Evolutionary conservation across 2,113 vertebrate genomes (phyloP).

Genomic region (Lota lota): DNA sequence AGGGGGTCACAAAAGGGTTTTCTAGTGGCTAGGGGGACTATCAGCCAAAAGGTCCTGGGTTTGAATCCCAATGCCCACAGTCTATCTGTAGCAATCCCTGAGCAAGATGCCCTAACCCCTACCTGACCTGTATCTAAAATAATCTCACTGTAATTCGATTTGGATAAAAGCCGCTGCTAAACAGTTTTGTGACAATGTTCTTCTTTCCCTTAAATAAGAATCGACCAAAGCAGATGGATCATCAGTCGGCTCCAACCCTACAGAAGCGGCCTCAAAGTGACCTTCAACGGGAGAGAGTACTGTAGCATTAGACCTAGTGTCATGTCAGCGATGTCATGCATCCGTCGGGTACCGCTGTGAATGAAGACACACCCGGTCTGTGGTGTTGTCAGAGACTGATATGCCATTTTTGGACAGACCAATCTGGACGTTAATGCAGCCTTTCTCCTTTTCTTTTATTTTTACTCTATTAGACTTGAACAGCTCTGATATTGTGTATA

Average conservation of each 20-base stretch:
- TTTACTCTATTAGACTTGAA: too few relatives aligned
- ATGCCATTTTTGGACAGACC: background rate
- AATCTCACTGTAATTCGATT: too few relatives aligned
- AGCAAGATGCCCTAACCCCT: too few relatives aligned
- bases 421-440: background rate
- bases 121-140: too few relatives aligned
- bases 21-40: background rate
- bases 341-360: too few relatives aligned
- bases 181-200: background rate
- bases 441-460: too few relatives aligned
- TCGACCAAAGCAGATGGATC: constrained; percentile 45
- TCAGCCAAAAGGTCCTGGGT: background rate
- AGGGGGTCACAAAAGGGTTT: constrained; percentile 30
- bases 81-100: background rate
- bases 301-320: too few relatives aligned
- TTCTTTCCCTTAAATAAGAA: constrained; percentile 41
- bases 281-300: constrained; percentile 1
- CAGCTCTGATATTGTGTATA: too few relatives aligned
- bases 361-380: too few relatives aligned
- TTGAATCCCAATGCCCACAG: background rate
- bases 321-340: too few relatives aligned
- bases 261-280: constrained; percentile 58
- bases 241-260: constrained; percentile 31
- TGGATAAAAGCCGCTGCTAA: background rate
- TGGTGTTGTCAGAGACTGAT: too few relatives aligned